phyloP scores from a whole-genome alignment of 2,113 vertebrate species.

The Ginglymostoma cirratum region DNA sequence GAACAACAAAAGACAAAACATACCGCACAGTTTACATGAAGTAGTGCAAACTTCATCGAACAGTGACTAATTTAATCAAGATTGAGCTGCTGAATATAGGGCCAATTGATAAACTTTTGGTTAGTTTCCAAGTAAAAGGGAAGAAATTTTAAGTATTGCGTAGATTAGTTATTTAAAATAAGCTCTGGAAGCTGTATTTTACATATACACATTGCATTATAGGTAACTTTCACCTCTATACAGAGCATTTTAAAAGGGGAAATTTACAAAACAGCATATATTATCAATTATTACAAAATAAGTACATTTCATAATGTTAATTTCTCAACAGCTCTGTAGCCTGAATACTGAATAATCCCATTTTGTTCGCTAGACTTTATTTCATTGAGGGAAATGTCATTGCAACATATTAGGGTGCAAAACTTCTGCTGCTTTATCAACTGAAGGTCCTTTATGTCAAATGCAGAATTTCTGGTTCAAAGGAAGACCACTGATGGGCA shows the following conservation, averaged over 20 bases:
- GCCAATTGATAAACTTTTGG: not conserved
- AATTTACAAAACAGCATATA: constrained; percentile 18
- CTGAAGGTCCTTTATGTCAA: not conserved
- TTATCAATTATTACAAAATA: not conserved
- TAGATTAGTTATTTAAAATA: not conserved
- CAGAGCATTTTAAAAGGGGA: not conserved
- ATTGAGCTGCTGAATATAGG: not conserved
- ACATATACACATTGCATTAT: not conserved
- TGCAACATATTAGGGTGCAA: not conserved
- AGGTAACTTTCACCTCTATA: constrained; percentile 19
- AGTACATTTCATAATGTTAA: constrained; percentile 20
- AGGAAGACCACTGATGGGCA: not conserved
- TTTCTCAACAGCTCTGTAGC: not conserved
- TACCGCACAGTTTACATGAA: not conserved
- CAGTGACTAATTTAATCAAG: constrained; percentile 12
- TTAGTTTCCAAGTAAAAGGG: not conserved
- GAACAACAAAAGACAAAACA: not conserved
- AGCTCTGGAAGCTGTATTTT: not conserved
- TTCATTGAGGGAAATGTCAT: not conserved
- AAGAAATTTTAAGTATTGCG: constrained; percentile 8
- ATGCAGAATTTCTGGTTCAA: not conserved
- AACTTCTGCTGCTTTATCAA: not conserved
- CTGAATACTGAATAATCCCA: not conserved
- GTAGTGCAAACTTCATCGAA: not conserved
- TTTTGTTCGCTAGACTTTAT: not conserved